phyloP scores from a whole-genome alignment of 1,140 invertebrate species.

The Diuraphis noxia region DNA sequence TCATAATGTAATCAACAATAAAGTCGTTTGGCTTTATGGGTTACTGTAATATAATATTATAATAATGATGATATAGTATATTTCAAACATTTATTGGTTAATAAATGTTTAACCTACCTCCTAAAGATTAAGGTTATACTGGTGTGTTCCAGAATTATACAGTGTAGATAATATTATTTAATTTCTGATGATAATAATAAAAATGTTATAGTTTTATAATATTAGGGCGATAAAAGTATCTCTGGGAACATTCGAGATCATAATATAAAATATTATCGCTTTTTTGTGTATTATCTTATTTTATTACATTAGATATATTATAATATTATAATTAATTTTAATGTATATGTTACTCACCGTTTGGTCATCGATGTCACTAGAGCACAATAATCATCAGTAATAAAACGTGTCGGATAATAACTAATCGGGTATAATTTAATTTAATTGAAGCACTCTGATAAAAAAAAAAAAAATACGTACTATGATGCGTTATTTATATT shows the following conservation, averaged over 20 bases:
- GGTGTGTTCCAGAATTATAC: background rate
- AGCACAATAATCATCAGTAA: background rate
- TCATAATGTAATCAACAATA: background rate
- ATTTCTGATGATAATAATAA: background rate
- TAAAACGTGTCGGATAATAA: background rate
- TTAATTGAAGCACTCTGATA: background rate
- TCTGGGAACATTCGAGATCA: background rate
- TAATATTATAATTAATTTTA: background rate
- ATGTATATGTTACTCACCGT: background rate
- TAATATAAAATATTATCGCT: constrained; percentile 5
- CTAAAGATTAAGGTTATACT: background rate
- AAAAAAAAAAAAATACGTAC: background rate
- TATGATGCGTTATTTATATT: background rate
- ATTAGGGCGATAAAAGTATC: background rate
- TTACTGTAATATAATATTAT: background rate
- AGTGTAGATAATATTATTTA: background rate
- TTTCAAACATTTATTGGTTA: background rate
- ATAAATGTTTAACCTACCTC: background rate
- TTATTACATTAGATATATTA: background rate
- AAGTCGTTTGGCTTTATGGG: background rate
- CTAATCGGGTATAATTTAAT: background rate
- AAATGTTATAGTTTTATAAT: background rate
- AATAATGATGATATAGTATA: background rate
- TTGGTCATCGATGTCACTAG: background rate
- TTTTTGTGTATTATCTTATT: background rate